A percentile compares a stretch with the other conserved stretches of the same genome.
Evolutionary conservation across 2,797 vertebrate genomes (phyloP).

Genomic region (Amazonetta brasiliensis): DNA sequence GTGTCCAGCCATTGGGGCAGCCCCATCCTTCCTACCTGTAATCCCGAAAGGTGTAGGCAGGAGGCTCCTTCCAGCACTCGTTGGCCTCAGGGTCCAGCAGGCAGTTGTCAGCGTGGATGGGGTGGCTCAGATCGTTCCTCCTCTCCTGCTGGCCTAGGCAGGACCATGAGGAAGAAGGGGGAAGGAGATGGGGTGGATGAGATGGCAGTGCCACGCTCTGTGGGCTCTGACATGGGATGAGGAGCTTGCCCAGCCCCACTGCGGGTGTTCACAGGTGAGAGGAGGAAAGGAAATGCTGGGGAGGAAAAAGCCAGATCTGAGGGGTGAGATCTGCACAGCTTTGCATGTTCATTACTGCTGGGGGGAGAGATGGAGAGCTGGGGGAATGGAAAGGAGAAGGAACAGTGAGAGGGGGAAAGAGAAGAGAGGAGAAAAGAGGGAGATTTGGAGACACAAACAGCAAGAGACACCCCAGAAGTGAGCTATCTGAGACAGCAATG

Average conservation of each 20-base stretch:
- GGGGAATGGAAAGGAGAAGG: neutral
- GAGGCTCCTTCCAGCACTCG: slow-evolving; percentile 96
- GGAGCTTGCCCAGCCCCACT: neutral
- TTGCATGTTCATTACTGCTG: neutral
- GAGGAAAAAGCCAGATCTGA: neutral
- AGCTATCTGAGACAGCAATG: neutral
- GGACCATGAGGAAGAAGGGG: neutral
- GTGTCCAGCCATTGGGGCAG: neutral
- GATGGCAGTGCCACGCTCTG: neutral
- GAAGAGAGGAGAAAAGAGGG: neutral
- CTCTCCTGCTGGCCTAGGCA: slow-evolving; percentile 91
- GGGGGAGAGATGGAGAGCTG: neutral
- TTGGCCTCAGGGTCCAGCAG: slow-evolving; percentile 93
- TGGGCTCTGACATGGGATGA: neutral
- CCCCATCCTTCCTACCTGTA: slow-evolving; percentile 85
- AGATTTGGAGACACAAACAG: neutral
- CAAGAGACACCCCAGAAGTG: neutral
- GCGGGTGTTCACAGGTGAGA: neutral
- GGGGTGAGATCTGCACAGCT: neutral
- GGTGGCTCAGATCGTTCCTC: slow-evolving; percentile 96
- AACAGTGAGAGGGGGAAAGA: neutral
- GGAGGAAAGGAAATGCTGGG: neutral
- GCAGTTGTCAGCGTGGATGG: slow-evolving; percentile 98
- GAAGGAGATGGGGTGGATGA: slow-evolving; percentile 43
- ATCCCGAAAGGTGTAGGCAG: slow-evolving; percentile 95